Conservation (phyloP, 1,140 invertebrate genomes). For the Macrobrachium rosenbergii region DNA sequence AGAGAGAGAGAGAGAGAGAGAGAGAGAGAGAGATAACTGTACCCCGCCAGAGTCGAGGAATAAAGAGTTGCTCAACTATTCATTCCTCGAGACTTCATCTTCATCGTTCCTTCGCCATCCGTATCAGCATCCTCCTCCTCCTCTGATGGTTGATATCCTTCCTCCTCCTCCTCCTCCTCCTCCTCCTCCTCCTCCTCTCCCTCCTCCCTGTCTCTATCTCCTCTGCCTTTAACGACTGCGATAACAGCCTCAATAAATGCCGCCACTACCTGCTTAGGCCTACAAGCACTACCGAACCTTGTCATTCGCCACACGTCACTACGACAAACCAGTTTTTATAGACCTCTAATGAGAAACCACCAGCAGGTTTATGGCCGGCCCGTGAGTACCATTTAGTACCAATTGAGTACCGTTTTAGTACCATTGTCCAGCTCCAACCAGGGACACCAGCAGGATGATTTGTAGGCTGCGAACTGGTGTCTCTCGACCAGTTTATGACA, state of each 20-base stretch:
- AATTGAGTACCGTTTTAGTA: conserved; percentile 63
- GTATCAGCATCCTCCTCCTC: too few species aligned
- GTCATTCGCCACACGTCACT: conserved; percentile 53
- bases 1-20: neutral
- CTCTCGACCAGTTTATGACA: conserved; percentile 48
- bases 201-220: neutral
- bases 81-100: too few species aligned
- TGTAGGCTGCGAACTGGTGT: conserved; percentile 36
- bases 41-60: too few species aligned
- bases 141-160: too few species aligned
- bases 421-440: conserved; percentile 55
- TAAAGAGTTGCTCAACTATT: too few species aligned
- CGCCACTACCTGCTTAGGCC: conserved; percentile 31
- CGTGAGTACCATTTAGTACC: conserved; percentile 62
- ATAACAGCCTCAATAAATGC: conserved; percentile 33
- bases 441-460: conserved; percentile 53
- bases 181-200: neutral
- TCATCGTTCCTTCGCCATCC: too few species aligned
- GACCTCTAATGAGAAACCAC: conserved; percentile 52
- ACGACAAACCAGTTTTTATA: conserved; percentile 61
- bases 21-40: neutral
- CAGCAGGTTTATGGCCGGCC: conserved; percentile 57
- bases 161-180: neutral
- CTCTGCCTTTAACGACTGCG: neutral
- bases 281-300: conserved; percentile 36